A percentile compares a stretch with the other conserved stretches of the same genome.
Conservation (phyloP, 2,888 invertebrate species). For the Parapristionchus giblindavisi region DNA sequence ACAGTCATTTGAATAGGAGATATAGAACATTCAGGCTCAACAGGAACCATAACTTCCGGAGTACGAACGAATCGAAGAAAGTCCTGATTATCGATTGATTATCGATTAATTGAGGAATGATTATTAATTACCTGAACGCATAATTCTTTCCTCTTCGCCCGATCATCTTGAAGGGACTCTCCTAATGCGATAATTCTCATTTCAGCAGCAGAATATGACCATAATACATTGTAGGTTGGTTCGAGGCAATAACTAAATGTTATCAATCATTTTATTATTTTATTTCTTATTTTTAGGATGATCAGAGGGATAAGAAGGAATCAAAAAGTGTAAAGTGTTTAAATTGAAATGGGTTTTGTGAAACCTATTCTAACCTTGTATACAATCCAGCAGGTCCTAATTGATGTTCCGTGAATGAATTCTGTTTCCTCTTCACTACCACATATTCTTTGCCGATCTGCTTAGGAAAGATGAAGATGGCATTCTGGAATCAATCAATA, state of each 20-base stretch:
- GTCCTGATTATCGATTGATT: too few species aligned
- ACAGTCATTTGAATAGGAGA: constrained; percentile 52
- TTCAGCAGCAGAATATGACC: constrained; percentile 79
- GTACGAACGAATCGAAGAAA: constrained; percentile 46
- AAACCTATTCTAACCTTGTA: constrained; percentile 41
- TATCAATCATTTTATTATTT: too few species aligned
- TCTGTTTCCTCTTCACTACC: constrained; percentile 50
- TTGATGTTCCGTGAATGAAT: constrained; percentile 51
- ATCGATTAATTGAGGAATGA: too few species aligned
- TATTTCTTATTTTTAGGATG: too few species aligned
- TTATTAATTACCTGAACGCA: too few species aligned
- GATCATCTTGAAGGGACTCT: not conserved
- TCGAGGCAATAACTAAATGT: constrained; percentile 76
- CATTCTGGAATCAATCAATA: constrained; percentile 41
- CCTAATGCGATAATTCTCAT: constrained; percentile 49
- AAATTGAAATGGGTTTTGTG: not conserved
- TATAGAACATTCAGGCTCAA: constrained; percentile 40
- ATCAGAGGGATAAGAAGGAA: too few species aligned
- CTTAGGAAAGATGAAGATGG: constrained; percentile 56
- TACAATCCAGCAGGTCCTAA: constrained; percentile 53
- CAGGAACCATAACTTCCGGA: constrained; percentile 57
- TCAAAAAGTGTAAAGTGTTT: too few species aligned
- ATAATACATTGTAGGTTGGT: constrained; percentile 89
- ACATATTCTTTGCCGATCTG: constrained; percentile 60
- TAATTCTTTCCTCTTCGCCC: too few species aligned